These are phyloP conservation scores for Sesamia inferens DNA, from an alignment of 2,888 invertebrate genomes.

Conservation along the genomic window DNA sequence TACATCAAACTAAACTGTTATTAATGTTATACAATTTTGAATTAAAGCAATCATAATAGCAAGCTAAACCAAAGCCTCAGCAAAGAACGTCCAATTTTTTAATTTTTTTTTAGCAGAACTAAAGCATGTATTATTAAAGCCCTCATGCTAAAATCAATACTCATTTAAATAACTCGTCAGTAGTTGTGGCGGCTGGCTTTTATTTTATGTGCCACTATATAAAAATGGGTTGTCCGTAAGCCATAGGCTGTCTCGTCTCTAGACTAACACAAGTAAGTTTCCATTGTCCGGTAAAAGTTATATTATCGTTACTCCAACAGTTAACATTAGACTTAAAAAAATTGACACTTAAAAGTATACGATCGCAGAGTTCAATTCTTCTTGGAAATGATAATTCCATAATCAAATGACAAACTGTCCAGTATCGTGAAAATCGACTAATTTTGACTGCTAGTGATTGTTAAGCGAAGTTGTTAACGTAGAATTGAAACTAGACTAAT, in stretches of 20 bases:
- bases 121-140: background rate
- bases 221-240: background rate
- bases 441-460: background rate
- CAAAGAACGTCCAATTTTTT: background rate
- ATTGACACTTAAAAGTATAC: too few species aligned
- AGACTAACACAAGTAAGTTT: background rate
- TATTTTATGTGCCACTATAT: background rate
- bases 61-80: background rate
- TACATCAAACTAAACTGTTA: too few species aligned
- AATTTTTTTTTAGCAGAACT: background rate
- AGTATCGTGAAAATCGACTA: conserved; percentile 38
- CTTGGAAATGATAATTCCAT: background rate
- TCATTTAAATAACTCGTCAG: background rate
- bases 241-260: background rate
- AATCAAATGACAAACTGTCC: conserved; percentile 3
- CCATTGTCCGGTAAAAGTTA: background rate
- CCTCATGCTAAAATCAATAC: too few species aligned
- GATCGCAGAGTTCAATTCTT: background rate
- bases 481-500: conserved; percentile 1
- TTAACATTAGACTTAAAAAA: background rate
- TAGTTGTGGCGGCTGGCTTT: background rate
- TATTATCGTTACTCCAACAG: background rate
- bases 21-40: too few species aligned
- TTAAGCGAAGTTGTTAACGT: background rate
- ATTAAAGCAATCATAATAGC: background rate